These are phyloP conservation scores for Galaxias olidus DNA, from an alignment of 2,797 vertebrate species.

Conservation along the genomic window DNA sequence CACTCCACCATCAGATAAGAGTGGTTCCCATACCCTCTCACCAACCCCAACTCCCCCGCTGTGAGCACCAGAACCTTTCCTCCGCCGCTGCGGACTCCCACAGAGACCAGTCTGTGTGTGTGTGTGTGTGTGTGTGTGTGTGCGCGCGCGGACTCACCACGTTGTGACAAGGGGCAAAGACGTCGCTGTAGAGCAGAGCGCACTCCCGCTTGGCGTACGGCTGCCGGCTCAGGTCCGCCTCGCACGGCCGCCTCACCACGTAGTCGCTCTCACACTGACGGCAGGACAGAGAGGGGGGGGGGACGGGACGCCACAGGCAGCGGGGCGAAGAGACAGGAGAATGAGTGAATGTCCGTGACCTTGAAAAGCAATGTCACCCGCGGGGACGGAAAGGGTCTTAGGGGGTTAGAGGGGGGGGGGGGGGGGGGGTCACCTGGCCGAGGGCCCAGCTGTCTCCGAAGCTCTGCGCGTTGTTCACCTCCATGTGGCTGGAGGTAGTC, in stretches of 20 bases:
- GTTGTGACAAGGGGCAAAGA: slow-evolving; percentile 95
- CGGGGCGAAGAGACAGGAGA: too few species aligned
- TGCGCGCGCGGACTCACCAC: slow-evolving; percentile 83
- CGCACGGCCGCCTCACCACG: slow-evolving; percentile 88
- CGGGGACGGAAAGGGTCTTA: too few species aligned
- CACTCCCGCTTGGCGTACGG: slow-evolving; percentile 98
- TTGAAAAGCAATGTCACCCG: too few species aligned
- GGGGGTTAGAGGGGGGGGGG: background rate
- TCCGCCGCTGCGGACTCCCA: background rate
- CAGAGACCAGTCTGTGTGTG: background rate
- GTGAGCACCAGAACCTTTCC: slow-evolving; percentile 5
- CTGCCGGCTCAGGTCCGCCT: slow-evolving; percentile 93
- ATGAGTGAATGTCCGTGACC: too few species aligned
- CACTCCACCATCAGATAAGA: slow-evolving; percentile 4
- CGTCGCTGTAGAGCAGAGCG: slow-evolving; percentile 93
- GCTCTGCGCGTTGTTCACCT: slow-evolving; percentile 93
- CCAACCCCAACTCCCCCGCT: background rate
- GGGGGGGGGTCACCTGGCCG: slow-evolving; percentile 82
- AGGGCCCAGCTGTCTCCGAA: slow-evolving; percentile 98
- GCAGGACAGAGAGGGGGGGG: slow-evolving; percentile 3
- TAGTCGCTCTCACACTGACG: slow-evolving; percentile 89
- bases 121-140: slow-evolving; percentile 12
- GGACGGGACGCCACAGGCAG: too few species aligned
- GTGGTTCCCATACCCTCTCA: slow-evolving; percentile 6
- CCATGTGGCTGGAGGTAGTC: slow-evolving; percentile 96